Conservation (phyloP, 2,888 invertebrate genomes). For the Tuberolachnus salignus region DNA sequence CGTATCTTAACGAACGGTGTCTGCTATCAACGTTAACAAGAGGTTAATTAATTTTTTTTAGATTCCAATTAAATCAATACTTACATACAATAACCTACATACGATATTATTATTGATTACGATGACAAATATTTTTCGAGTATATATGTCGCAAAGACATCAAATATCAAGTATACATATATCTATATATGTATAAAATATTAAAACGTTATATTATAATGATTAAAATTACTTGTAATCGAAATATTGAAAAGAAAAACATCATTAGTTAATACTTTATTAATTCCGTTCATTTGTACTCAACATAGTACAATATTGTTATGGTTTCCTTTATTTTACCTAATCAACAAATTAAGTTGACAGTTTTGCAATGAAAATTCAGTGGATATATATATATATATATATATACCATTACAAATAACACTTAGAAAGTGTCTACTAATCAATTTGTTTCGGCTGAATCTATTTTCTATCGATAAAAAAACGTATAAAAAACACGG, state of each 20-base stretch:
- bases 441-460: conserved; percentile 55
- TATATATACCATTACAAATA: conserved; percentile 33
- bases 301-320: background rate
- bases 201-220: too few relatives aligned
- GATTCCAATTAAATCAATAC: too few relatives aligned
- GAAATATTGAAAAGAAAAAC: background rate
- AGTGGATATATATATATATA: background rate
- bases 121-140: too few relatives aligned
- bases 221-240: background rate
- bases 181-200: too few relatives aligned
- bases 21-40: too few relatives aligned
- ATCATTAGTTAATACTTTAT: background rate
- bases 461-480: conserved; percentile 46
- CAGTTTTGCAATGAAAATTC: conserved; percentile 26
- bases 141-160: too few relatives aligned
- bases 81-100: too few relatives aligned
- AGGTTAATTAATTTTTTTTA: too few relatives aligned
- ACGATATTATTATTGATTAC: too few relatives aligned
- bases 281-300: background rate
- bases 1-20: too few relatives aligned
- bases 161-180: too few relatives aligned
- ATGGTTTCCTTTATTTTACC: conserved; percentile 15
- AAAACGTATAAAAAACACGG: conserved; percentile 20
- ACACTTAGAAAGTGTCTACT: conserved; percentile 52
- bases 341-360: conserved; percentile 43